phyloP scores from a whole-genome alignment of 2,888 invertebrate genomes.

The Drosophila dives region DNA sequence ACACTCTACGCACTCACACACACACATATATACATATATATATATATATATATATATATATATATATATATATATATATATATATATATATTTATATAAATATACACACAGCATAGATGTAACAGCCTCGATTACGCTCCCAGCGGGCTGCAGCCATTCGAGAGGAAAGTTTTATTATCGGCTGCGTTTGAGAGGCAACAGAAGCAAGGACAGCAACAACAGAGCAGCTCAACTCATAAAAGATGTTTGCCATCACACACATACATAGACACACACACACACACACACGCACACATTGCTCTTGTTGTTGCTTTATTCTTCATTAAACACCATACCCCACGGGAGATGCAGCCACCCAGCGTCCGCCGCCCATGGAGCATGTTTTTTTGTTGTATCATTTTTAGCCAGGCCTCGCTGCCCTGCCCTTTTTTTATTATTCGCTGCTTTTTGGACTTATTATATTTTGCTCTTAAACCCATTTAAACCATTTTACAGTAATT shows the following conservation, averaged over 20 bases:
- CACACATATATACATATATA: slow-evolving; percentile 8
- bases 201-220: slow-evolving; percentile 53
- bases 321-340: slow-evolving; percentile 73
- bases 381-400: slow-evolving; percentile 23
- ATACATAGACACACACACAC: slow-evolving; percentile 21
- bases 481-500: slow-evolving; percentile 81
- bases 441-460: slow-evolving; percentile 73
- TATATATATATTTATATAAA: too few species aligned
- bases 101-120: slow-evolving; percentile 52
- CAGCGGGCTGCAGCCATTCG: slow-evolving; percentile 76
- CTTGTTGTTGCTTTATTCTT: slow-evolving; percentile 70
- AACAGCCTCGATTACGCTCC: slow-evolving; percentile 81
- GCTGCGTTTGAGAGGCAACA: slow-evolving; percentile 70
- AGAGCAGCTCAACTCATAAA: slow-evolving; percentile 78
- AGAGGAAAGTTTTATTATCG: slow-evolving; percentile 81
- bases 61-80: not conserved
- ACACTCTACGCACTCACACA: slow-evolving; percentile 23
- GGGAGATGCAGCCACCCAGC: slow-evolving; percentile 59
- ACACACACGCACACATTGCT: slow-evolving; percentile 11
- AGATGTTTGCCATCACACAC: slow-evolving; percentile 78
- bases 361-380: slow-evolving; percentile 22
- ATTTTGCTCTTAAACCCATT: slow-evolving; percentile 78
- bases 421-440: slow-evolving; percentile 69
- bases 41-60: not conserved
- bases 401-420: slow-evolving; percentile 18